Percentiles rank a stretch among this genome's conserved stretches.
Conservation (phyloP, 2,113 vertebrate species). For the Oreocharis arfaki region DNA sequence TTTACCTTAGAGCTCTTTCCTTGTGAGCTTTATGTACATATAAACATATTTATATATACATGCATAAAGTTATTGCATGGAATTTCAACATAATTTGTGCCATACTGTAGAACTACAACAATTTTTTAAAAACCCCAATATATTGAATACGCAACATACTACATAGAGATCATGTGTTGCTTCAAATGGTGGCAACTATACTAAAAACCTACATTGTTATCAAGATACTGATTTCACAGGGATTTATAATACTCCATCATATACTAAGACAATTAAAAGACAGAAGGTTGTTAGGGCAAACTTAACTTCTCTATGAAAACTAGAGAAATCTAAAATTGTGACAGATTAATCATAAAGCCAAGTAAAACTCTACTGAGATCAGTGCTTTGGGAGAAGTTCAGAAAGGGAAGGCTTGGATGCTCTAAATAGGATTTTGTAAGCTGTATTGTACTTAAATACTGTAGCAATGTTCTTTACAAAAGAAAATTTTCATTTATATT, state of each 20-base stretch:
- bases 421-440: neutral
- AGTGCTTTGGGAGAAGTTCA: neutral
- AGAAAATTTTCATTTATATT: neutral
- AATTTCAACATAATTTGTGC: neutral
- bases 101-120: neutral
- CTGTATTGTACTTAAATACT: neutral
- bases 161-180: neutral
- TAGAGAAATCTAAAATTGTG: neutral
- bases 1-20: conserved; percentile 20
- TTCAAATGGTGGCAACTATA: neutral
- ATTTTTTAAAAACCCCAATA: neutral
- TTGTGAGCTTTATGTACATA: neutral
- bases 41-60: neutral
- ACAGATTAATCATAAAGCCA: neutral
- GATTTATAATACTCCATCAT: neutral
- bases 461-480: neutral
- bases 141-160: neutral
- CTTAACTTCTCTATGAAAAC: neutral
- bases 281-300: neutral
- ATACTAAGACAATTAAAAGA: neutral
- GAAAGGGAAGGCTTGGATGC: neutral
- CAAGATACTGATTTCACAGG: neutral
- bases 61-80: neutral
- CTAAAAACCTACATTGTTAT: neutral
- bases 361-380: neutral